A percentile compares a stretch with the other conserved stretches of the same genome.
phyloP scores from a whole-genome alignment of 2,888 invertebrate species.

The Thyatira batis region DNA sequence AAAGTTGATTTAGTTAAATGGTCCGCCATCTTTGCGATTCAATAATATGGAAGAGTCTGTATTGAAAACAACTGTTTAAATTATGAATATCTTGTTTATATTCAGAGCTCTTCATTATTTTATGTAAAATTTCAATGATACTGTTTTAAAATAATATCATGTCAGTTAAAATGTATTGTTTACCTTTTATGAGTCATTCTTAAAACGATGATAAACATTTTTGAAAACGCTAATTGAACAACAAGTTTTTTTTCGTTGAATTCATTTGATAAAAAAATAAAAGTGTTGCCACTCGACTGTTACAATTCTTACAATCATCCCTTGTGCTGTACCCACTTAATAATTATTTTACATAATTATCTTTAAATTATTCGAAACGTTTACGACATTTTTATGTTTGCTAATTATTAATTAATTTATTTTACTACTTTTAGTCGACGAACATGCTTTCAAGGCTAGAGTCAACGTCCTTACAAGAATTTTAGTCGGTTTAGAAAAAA shows the following conservation, averaged over 20 bases:
- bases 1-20: neutral
- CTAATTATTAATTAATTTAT: neutral
- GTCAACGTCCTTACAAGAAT: conserved; percentile 1
- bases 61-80: neutral
- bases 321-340: too few relatives aligned
- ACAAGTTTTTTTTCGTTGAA: too few relatives aligned
- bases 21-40: neutral
- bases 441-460: neutral
- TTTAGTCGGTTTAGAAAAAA: neutral
- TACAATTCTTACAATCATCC: too few relatives aligned
- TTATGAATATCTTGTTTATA: neutral
- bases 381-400: neutral
- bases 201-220: too few relatives aligned
- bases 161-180: too few relatives aligned
- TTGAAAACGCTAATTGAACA: too few relatives aligned
- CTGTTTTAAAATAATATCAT: neutral
- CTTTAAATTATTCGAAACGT: neutral
- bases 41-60: neutral
- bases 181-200: too few relatives aligned
- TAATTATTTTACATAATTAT: too few relatives aligned
- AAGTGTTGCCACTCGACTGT: too few relatives aligned
- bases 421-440: neutral
- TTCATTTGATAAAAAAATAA: too few relatives aligned
- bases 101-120: neutral
- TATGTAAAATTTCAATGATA: neutral